Evolutionary conservation across 30 jellyfish, hydroid and myxozoan genomes (phyloP).

Genomic region (Aurelia sp.): DNA sequence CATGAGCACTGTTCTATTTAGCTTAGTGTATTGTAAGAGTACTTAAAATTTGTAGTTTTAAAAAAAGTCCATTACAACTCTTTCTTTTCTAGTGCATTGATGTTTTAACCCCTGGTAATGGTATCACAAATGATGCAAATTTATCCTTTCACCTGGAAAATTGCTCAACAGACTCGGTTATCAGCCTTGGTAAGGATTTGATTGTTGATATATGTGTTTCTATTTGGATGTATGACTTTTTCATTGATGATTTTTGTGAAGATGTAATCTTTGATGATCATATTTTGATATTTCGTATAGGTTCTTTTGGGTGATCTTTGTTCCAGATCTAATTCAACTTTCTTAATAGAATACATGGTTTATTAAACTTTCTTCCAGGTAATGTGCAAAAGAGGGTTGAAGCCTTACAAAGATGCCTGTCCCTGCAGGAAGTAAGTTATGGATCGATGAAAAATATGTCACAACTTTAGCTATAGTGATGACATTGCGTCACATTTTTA

Average conservation of each 20-base stretch:
- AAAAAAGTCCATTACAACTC: accelerated
- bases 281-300: too few relatives aligned
- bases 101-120: constrained; percentile 65
- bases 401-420: constrained; percentile 75
- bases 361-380: constrained; percentile 25
- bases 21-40: too few relatives aligned
- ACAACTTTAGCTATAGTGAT: too few relatives aligned
- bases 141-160: constrained; percentile 37
- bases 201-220: neutral
- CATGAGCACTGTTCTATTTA: too few relatives aligned
- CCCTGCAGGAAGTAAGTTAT: constrained; percentile 80
- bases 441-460: too few relatives aligned
- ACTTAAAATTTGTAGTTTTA: too few relatives aligned
- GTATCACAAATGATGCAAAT: constrained; percentile 33
- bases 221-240: too few relatives aligned
- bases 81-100: constrained; percentile 53
- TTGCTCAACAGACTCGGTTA: constrained; percentile 39
- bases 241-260: too few relatives aligned
- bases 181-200: constrained; percentile 54
- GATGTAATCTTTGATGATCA: too few relatives aligned
- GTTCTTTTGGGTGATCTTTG: too few relatives aligned
- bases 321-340: too few relatives aligned
- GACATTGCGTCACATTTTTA: too few relatives aligned
- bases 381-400: constrained; percentile 76
- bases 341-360: neutral